phyloP scores from a whole-genome alignment of 2,113 vertebrate genomes.

The Brachyistius frenatus region DNA sequence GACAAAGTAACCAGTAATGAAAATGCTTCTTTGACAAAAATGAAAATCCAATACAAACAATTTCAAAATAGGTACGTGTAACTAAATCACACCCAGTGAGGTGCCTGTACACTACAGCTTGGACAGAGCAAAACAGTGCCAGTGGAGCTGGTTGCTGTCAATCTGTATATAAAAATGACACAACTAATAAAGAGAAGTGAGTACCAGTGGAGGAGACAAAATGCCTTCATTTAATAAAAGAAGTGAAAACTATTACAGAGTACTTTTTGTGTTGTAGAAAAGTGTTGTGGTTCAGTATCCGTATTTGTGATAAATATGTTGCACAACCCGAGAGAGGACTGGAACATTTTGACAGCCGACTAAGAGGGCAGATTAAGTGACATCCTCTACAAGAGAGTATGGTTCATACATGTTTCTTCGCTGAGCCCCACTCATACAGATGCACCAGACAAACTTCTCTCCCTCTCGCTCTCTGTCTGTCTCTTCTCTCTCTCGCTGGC shows the following conservation, averaged over 20 bases:
- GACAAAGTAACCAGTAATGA: neutral
- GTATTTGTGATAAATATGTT: conserved; percentile 15
- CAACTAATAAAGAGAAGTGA: neutral
- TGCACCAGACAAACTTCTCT: conserved; percentile 41
- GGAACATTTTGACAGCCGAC: conserved; percentile 31
- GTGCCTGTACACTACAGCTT: neutral
- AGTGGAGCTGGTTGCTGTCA: neutral
- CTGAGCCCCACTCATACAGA: conserved; percentile 52
- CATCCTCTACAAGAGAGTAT: conserved; percentile 35
- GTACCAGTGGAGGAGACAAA: neutral
- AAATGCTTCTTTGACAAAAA: neutral
- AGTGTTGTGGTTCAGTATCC: neutral
- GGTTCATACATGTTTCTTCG: conserved; percentile 53
- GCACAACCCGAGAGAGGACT: neutral
- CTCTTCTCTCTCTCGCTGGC: conserved; percentile 60
- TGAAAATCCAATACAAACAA: neutral
- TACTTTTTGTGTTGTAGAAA: neutral
- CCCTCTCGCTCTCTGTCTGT: conserved; percentile 18
- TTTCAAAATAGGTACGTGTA: neutral
- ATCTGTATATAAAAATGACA: neutral
- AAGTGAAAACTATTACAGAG: neutral
- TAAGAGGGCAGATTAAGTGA: conserved; percentile 49
- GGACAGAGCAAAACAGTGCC: neutral
- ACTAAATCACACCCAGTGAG: neutral
- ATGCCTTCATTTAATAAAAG: neutral